phyloP scores from a whole-genome alignment of 2,888 invertebrate genomes.

The Dorcus parallelipipedus region DNA sequence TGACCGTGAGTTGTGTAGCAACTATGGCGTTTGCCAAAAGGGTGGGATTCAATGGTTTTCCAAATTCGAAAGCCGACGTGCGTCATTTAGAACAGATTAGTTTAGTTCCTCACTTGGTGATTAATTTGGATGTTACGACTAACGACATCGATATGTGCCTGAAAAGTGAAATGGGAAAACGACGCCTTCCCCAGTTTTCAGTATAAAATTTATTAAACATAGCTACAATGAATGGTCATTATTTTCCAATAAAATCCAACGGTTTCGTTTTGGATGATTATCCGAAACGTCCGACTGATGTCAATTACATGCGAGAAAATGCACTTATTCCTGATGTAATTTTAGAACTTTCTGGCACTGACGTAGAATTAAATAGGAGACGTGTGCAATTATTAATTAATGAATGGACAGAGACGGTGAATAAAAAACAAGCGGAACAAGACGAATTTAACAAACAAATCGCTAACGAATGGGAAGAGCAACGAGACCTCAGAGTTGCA shows the following conservation, averaged over 20 bases:
- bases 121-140: conserved; percentile 52
- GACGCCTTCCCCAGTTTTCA: conserved; percentile 32
- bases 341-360: conserved; percentile 50
- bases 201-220: conserved; percentile 44
- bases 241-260: conserved; percentile 47
- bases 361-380: conserved; percentile 29
- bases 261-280: conserved; percentile 63
- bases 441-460: conserved; percentile 24
- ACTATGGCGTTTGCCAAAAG: conserved; percentile 50
- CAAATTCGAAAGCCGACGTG: conserved; percentile 52
- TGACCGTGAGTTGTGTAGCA: conserved; percentile 55
- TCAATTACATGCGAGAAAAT: conserved; percentile 52
- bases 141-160: conserved; percentile 47
- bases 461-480: conserved; percentile 33
- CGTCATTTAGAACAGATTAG: conserved; percentile 51
- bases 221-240: conserved; percentile 50
- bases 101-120: conserved; percentile 57
- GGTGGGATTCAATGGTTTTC: conserved; percentile 63
- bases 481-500: conserved; percentile 30
- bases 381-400: conserved; percentile 28
- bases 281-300: conserved; percentile 56
- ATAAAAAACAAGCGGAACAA: conserved; percentile 20
- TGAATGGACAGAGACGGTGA: conserved; percentile 44
- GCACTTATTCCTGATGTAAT: conserved; percentile 59
- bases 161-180: conserved; percentile 40